These are phyloP conservation scores for Drosophila punjabiensis DNA, from an alignment of 1,140 invertebrate species.

Conservation along the genomic window DNA sequence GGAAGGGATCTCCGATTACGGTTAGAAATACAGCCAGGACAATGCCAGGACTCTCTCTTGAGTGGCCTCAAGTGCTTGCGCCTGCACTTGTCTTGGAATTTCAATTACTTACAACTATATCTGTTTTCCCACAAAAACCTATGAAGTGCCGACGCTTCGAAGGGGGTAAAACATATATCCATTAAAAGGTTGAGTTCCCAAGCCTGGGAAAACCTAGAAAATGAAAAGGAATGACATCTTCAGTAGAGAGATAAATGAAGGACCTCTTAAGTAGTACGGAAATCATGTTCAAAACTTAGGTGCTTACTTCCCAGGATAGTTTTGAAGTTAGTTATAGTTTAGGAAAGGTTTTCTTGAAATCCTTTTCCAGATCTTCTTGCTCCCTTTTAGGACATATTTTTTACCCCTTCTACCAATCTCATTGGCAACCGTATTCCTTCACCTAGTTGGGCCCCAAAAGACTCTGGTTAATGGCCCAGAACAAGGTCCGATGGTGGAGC, in stretches of 20 bases:
- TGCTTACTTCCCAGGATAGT: not conserved
- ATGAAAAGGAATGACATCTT: not conserved
- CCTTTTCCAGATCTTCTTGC: not conserved
- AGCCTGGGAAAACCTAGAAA: not conserved
- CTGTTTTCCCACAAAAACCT: constrained; percentile 7
- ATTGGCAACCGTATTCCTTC: constrained; percentile 6
- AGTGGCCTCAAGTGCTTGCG: constrained; percentile 22
- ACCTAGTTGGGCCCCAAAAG: constrained; percentile 15
- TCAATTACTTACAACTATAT: constrained; percentile 24
- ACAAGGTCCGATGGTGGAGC: constrained; percentile 22
- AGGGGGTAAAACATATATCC: constrained; percentile 19
- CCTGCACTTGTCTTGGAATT: constrained; percentile 36
- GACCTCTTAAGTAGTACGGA: not conserved
- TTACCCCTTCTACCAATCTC: not conserved
- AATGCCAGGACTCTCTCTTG: constrained; percentile 9
- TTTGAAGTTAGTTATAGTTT: not conserved
- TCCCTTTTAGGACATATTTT: not conserved
- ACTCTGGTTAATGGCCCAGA: constrained; percentile 11
- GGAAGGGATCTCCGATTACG: constrained; percentile 38
- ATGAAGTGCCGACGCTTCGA: constrained; percentile 23
- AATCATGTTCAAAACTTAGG: not conserved
- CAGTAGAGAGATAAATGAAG: not conserved
- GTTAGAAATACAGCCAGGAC: constrained; percentile 23
- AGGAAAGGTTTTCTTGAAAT: not conserved
- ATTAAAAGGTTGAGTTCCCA: not conserved